Conservation (phyloP, 2,113 vertebrate species). For the Toxotes jaculatrix region DNA sequence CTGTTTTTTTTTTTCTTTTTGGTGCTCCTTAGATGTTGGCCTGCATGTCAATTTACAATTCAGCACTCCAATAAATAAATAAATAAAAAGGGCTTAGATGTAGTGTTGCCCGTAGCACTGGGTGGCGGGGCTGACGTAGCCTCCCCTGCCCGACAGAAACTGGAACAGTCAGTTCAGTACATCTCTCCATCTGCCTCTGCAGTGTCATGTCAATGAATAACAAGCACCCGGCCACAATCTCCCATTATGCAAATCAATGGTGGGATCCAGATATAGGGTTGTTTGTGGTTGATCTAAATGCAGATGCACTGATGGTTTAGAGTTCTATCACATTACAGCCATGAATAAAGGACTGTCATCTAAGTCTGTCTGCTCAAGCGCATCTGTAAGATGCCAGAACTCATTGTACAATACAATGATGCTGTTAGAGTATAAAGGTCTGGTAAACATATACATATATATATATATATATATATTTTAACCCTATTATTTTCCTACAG, state of each 20-base stretch:
- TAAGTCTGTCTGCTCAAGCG: conserved; percentile 1
- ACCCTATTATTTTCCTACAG: background rate
- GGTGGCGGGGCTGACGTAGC: conserved; percentile 21
- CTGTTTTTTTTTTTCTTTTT: background rate
- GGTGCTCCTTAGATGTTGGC: conserved; percentile 11
- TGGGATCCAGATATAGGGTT: conserved; percentile 68
- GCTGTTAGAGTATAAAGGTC: conserved; percentile 37
- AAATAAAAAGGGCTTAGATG: conserved; percentile 21
- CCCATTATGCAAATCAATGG: conserved; percentile 76
- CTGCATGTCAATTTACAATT: conserved; percentile 46
- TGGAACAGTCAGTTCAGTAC: conserved; percentile 76
- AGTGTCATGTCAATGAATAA: conserved; percentile 77
- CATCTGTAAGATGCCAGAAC: conserved; percentile 34
- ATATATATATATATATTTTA: background rate
- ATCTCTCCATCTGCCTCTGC: conserved; percentile 71
- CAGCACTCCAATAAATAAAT: background rate
- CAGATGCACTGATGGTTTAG: conserved; percentile 72
- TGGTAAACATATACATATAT: background rate
- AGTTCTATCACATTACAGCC: conserved; percentile 57
- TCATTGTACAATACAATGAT: conserved; percentile 13
- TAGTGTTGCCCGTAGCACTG: conserved; percentile 14
- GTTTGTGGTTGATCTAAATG: conserved; percentile 72
- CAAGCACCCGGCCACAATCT: conserved; percentile 74
- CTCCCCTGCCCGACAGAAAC: conserved; percentile 46
- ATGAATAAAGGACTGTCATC: conserved; percentile 52